Percentiles rank a stretch among this genome's conserved stretches.
phyloP scores from a whole-genome alignment of 2,888 invertebrate species.

The Drosophila gaucha region DNA sequence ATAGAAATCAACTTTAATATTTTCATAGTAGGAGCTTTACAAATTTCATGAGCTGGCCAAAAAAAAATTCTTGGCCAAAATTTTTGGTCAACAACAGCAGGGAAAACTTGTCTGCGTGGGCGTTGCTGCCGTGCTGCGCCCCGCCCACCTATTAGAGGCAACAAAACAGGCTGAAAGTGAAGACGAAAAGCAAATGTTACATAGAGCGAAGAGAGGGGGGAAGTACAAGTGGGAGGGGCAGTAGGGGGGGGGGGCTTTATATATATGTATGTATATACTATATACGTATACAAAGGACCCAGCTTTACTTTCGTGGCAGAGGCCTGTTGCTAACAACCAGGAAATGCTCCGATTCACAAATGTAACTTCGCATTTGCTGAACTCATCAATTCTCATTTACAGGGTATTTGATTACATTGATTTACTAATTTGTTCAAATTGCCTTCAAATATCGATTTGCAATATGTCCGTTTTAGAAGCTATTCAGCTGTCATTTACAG shows the following conservation, averaged over 20 bases:
- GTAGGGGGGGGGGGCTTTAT: not conserved
- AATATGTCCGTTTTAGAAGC: too few relatives aligned
- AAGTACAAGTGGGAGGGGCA: not conserved
- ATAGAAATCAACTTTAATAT: slow-evolving; percentile 14
- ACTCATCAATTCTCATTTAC: too few relatives aligned
- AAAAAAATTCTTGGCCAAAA: slow-evolving; percentile 27
- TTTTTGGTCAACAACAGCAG: slow-evolving; percentile 22
- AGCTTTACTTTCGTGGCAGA: slow-evolving; percentile 38
- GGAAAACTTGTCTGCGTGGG: slow-evolving; percentile 18
- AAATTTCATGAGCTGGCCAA: slow-evolving; percentile 18
- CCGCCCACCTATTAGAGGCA: slow-evolving; percentile 9
- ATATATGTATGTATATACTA: not conserved
- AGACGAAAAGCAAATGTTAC: slow-evolving; percentile 30
- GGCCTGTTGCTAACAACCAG: slow-evolving; percentile 36
- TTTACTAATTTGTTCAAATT: too few relatives aligned
- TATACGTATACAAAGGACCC: slow-evolving; percentile 1
- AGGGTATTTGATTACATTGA: too few relatives aligned
- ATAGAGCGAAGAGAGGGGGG: not conserved
- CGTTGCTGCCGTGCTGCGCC: slow-evolving; percentile 7
- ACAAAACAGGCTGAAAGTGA: slow-evolving; percentile 58
- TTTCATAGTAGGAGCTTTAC: slow-evolving; percentile 1
- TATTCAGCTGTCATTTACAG: too few relatives aligned
- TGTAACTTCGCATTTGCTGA: slow-evolving; percentile 1
- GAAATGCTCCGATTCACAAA: slow-evolving; percentile 17
- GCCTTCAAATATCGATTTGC: too few relatives aligned